Conservation (phyloP, 2,888 invertebrate species). For the Spicauda simplicius region DNA sequence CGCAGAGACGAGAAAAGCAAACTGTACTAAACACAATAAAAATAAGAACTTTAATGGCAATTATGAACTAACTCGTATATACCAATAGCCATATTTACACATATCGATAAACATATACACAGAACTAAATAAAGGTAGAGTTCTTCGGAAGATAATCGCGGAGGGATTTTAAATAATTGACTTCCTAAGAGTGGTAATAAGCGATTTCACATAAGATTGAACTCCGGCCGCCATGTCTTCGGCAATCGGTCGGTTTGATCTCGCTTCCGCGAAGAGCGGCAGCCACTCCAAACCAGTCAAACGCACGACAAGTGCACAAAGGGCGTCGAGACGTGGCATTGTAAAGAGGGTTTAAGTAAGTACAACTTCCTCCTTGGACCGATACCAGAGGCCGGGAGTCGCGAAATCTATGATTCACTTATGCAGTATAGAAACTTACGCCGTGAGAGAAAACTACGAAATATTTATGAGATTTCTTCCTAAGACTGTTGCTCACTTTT, state of each 20-base stretch:
- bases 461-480: neutral
- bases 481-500: too few relatives aligned
- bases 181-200: constrained; percentile 58
- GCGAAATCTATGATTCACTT: constrained; percentile 63
- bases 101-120: too few relatives aligned
- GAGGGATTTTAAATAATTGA: constrained; percentile 46
- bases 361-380: constrained; percentile 45
- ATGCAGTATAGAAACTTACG: constrained; percentile 59
- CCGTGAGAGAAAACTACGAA: constrained; percentile 54
- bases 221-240: constrained; percentile 60
- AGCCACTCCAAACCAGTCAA: constrained; percentile 64
- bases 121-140: constrained; percentile 1
- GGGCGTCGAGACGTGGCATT: constrained; percentile 64
- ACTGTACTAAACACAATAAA: too few relatives aligned
- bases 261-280: constrained; percentile 69
- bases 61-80: too few relatives aligned
- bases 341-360: constrained; percentile 62
- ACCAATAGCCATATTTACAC: too few relatives aligned
- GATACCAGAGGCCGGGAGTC: constrained; percentile 53
- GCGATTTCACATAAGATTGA: constrained; percentile 72
- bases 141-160: constrained; percentile 1
- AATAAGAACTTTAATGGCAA: too few relatives aligned
- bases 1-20: too few relatives aligned
- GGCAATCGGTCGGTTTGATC: constrained; percentile 65
- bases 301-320: constrained; percentile 72